Conservation (phyloP, 2,888 invertebrate genomes). For the Stictocephala bisonia region DNA sequence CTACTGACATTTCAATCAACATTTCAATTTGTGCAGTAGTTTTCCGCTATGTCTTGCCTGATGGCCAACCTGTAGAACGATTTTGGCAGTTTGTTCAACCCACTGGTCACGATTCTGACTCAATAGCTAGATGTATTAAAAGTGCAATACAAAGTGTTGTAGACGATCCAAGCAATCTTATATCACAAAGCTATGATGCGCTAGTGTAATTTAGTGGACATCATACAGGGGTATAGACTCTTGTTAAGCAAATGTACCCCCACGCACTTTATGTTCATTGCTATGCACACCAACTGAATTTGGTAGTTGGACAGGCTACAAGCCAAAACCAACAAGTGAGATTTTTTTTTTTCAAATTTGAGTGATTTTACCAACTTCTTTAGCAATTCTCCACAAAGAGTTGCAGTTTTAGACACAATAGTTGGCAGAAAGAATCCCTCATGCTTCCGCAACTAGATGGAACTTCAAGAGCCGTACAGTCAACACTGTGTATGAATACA, state of each 20-base stretch:
- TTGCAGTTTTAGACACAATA: conserved; percentile 49
- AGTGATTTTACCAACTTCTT: conserved; percentile 51
- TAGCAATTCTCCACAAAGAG: conserved; percentile 54
- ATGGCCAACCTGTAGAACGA: conserved; percentile 51
- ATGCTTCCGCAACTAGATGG: background rate
- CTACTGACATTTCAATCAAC: conserved; percentile 47
- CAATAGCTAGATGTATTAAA: conserved; percentile 49
- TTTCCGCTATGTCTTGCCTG: conserved; percentile 45
- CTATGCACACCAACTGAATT: conserved; percentile 54
- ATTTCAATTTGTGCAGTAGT: conserved; percentile 51
- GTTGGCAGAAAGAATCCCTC: conserved; percentile 8
- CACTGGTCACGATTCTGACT: conserved; percentile 39
- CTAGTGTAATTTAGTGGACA: conserved; percentile 46
- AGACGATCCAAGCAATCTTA: conserved; percentile 52
- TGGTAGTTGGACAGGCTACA: conserved; percentile 48
- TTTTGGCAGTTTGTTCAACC: conserved; percentile 48
- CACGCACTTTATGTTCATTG: conserved; percentile 43
- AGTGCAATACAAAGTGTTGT: conserved; percentile 47
- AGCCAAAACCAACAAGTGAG: conserved; percentile 38
- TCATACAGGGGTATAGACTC: conserved; percentile 10
- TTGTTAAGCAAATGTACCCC: background rate
- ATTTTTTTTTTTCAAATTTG: conserved; percentile 55
- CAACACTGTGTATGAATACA: conserved; percentile 51
- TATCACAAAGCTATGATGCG: conserved; percentile 58
- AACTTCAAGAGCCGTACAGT: background rate